These are phyloP conservation scores for Drosophila quadrilineata DNA, from an alignment of 1,140 invertebrate genomes.

Conservation along the genomic window DNA sequence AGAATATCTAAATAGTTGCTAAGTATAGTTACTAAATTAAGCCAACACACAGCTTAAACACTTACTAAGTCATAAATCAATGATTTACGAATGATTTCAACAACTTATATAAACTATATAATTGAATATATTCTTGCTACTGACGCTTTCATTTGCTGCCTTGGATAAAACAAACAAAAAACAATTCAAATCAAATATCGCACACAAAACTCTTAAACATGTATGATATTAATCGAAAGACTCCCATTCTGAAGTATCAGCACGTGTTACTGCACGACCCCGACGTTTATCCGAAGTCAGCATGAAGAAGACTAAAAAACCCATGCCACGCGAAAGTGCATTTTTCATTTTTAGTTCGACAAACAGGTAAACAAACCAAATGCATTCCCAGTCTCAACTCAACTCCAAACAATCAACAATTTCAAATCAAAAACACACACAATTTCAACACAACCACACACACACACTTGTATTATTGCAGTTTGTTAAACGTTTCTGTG, in stretches of 20 bases:
- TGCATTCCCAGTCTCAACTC: no score
- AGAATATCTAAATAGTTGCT: conserved; percentile 9
- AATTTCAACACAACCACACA: conserved; percentile 6
- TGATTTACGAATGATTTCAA: no score
- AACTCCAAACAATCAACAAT: conserved; percentile 55
- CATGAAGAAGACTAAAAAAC: conserved; percentile 92
- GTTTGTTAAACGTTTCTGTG: conserved; percentile 27
- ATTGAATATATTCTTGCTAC: conserved; percentile 59
- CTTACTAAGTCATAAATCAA: conserved; percentile 45
- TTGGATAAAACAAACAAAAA: no score
- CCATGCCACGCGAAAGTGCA: conserved; percentile 95
- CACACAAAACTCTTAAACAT: conserved; percentile 35
- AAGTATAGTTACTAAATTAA: conserved; percentile 11
- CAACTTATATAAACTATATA: no score
- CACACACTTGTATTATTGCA: conserved; percentile 9
- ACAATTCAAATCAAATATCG: no score
- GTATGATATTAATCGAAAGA: conserved; percentile 77
- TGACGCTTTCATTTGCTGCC: conserved; percentile 45
- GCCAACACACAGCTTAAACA: conserved; percentile 31
- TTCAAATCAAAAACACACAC: background rate
- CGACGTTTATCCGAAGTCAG: conserved; percentile 95
- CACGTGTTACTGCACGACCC: conserved; percentile 87
- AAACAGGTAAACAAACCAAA: conserved; percentile 92
- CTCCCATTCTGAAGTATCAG: conserved; percentile 74
- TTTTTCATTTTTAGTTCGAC: conserved; percentile 98